Percentiles rank a stretch among this genome's conserved stretches.
These are phyloP conservation scores for Exephanes ischioxanthus DNA, from an alignment of 2,888 invertebrate genomes.

Conservation along the genomic window DNA sequence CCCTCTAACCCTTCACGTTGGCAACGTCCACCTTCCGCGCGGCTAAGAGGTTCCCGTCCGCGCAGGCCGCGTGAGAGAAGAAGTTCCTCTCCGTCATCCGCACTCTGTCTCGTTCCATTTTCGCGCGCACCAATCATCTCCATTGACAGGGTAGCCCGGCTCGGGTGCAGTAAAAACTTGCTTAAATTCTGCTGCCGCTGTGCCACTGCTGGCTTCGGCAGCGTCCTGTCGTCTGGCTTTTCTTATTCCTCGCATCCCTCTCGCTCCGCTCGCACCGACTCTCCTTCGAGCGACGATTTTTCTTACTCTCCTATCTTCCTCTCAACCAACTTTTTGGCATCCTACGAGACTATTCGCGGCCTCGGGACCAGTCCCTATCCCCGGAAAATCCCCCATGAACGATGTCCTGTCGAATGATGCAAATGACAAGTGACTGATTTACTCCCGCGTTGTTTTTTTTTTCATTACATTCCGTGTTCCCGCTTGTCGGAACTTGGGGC, in stretches of 20 bases:
- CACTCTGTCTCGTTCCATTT: slow-evolving; percentile 80
- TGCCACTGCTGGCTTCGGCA: slow-evolving; percentile 45
- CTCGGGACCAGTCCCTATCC: slow-evolving; percentile 10
- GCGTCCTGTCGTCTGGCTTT: slow-evolving; percentile 48
- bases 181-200: slow-evolving; percentile 79
- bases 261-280: slow-evolving; percentile 21
- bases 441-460: slow-evolving; percentile 77
- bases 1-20: neutral
- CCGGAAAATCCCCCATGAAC: slow-evolving; percentile 29
- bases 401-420: slow-evolving; percentile 75
- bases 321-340: slow-evolving; percentile 58
- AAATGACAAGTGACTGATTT: slow-evolving; percentile 83
- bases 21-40: neutral
- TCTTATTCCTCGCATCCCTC: slow-evolving; percentile 46
- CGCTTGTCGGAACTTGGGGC: neutral
- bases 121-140: slow-evolving; percentile 82
- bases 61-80: slow-evolving; percentile 67
- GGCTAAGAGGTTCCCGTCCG: slow-evolving; percentile 73
- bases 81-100: slow-evolving; percentile 52
- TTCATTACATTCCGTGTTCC: slow-evolving; percentile 70
- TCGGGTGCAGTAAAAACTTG: slow-evolving; percentile 78
- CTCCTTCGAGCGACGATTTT: slow-evolving; percentile 50
- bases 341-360: slow-evolving; percentile 23
- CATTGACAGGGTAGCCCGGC: slow-evolving; percentile 78
- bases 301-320: slow-evolving; percentile 48